A percentile compares a stretch with the other conserved stretches of the same genome.
Conservation (phyloP, 2,113 vertebrate species). For the Raja brachyura region DNA sequence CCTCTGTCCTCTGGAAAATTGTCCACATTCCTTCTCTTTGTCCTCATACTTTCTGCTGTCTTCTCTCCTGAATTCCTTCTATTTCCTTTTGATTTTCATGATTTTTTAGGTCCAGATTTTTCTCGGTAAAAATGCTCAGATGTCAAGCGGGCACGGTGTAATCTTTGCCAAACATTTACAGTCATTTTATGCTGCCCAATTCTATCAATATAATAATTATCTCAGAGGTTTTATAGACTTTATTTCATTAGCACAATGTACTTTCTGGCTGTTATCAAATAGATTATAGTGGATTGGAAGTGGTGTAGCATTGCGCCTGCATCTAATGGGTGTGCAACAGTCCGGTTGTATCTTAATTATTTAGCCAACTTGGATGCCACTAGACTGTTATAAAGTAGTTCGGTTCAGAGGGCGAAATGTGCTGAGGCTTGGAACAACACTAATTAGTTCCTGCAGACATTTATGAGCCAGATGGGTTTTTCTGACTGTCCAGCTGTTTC, state of each 20-base stretch:
- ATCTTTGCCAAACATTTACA: not conserved
- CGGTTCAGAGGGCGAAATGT: not conserved
- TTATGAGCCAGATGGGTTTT: no score
- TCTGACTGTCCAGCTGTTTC: no score
- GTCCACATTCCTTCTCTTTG: not conserved
- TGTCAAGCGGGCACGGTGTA: not conserved
- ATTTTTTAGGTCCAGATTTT: not conserved
- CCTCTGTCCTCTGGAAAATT: not conserved
- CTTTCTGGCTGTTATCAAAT: not conserved
- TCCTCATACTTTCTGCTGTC: not conserved
- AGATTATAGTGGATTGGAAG: not conserved
- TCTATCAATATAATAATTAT: not conserved
- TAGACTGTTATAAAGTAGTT: not conserved
- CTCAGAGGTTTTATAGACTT: not conserved
- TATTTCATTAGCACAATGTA: not conserved
- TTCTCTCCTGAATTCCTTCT: not conserved
- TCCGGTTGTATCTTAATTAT: not conserved
- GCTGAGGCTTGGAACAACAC: conserved; percentile 2
- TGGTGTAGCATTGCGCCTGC: not conserved
- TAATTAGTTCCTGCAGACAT: not conserved
- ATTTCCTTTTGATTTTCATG: not conserved
- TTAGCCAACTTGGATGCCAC: not conserved
- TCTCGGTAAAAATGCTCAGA: not conserved
- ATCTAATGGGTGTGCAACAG: not conserved
- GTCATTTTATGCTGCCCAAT: no score